Evolutionary conservation across 2,888 invertebrate genomes (phyloP).

Genomic region (Smittia aterrima): DNA sequence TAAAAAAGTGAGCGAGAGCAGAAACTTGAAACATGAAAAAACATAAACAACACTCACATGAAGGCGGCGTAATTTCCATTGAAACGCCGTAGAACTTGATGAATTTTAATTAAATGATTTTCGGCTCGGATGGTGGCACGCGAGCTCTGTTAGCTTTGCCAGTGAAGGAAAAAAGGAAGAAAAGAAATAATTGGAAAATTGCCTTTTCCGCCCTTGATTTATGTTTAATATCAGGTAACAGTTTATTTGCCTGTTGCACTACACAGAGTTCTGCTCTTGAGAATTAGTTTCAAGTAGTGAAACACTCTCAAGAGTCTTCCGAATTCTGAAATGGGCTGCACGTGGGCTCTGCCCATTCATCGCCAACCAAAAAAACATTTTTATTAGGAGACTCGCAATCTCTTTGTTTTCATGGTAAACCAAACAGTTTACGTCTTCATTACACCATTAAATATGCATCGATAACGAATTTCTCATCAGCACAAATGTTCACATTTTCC

Average conservation of each 20-base stretch:
- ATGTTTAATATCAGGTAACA: neutral
- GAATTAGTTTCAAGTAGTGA: neutral
- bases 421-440: neutral
- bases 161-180: constrained; percentile 10
- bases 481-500: constrained; percentile 22
- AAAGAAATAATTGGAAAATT: constrained; percentile 40
- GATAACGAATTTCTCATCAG: constrained; percentile 15
- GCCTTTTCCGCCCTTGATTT: constrained; percentile 36
- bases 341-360: too few species aligned
- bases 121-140: constrained; percentile 1
- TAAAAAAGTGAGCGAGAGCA: too few species aligned
- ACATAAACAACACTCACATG: too few species aligned
- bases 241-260: neutral
- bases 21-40: too few species aligned
- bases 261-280: neutral
- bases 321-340: too few species aligned
- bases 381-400: too few species aligned
- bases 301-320: too few species aligned
- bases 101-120: constrained; percentile 21
- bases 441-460: constrained; percentile 23
- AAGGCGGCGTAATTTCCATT: too few species aligned
- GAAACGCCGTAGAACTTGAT: neutral
- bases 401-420: neutral
- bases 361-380: too few species aligned
- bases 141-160: neutral